Evolutionary conservation across 2,113 vertebrate genomes (phyloP), one percentile per base, ranked within the genome.

Genomic region (Nothocercus julius): DNA sequence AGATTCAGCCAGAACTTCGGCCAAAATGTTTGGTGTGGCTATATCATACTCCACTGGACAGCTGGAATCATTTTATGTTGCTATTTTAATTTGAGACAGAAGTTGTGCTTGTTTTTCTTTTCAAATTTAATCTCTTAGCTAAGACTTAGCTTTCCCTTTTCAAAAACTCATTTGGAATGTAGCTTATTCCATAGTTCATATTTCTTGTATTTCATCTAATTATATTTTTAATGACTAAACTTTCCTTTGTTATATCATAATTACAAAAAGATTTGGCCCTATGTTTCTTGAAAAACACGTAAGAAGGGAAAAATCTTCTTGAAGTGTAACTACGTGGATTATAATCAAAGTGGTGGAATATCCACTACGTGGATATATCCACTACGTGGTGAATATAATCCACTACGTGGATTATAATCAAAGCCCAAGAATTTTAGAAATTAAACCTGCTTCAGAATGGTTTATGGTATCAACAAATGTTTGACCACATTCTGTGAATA

Each of bases 61-160:
- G 85, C 93, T 97, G 94, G 94, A 93, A 95, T 45, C 73, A 82
- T 84, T 96, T 95, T 92, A 75, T 69, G 73, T 81, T 92, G 88
- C 88, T 97, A 93, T 93, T 96, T 95, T 92, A 95, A 96, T 95
- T 96, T 95, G 87, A 95, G 85, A 93, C 95, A 96, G 92, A 93
- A 93, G 69, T 84, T 62, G 56, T 84, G 51, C 45, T 47, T 90
- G 53, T 75, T 94, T 96, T 95, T 73, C 92, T 96, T 94, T 82
- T 84, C 62, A 84, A 79, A 93, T 94, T 96, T 93, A 86, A 95
- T 94, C 85, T 49, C 32, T 84, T 93, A 94, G 90, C 82, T 90
- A 94, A 92, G 77, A 69, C 13, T 90, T 63, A 82, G 69, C 38
- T 78, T 92, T 90, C 66, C 20, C n/a, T 84, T 84, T 93, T 84